Evolutionary conservation across 2,888 invertebrate genomes (phyloP), one percentile per base, ranked within the genome.

Genomic region (Byasa hedistus): DNA sequence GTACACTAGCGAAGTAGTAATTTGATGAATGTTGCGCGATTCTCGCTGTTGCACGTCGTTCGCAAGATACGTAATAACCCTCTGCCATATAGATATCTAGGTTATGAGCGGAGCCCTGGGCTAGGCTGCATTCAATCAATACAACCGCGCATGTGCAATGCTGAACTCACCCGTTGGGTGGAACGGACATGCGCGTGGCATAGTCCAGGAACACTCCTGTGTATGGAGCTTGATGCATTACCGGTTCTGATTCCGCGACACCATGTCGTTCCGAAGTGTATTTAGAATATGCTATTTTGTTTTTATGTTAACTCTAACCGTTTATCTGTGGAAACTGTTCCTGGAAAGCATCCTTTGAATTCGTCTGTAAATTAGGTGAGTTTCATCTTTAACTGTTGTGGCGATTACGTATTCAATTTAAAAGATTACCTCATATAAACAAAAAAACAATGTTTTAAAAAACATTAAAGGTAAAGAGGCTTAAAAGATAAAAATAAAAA

Each of bases 321-420:
- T 48, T 48, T 48, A 48, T 48, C 48, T 48, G 48, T n/a, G 48
- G 48, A 48, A 48, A 48, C 19, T 48, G n/a, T 48, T 48, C n/a
- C 19, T 48, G 5, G 48, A 48, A 19, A 5, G 19, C 5, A 1
- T 48, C 48, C 2, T 48, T 48, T 19, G 5, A 48, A 48, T 48
- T 48, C 19, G 0, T 48, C 32, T 1, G n/a, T 48, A 5, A n/a
- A 48, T 48, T 48, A 12, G 48, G 48, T 48, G 15, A 32, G 32
- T 32, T 32, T 8, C 32, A 32, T 32, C 32, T 1, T 32, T 32
- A 7, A 32, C 10, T 0, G 10, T 32, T 32, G 7, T 32, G 10
- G 7, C 10, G 7, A 32, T 32, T 10, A 32, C 7, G 10, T 32
- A 32, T 32, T 32, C 32, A 5, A 10, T 1, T 1, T 32, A 5